A percentile compares a stretch with the other conserved stretches of the same genome.
phyloP scores from a whole-genome alignment of 2,888 invertebrate genomes.

The Koerneria pararmatus region DNA sequence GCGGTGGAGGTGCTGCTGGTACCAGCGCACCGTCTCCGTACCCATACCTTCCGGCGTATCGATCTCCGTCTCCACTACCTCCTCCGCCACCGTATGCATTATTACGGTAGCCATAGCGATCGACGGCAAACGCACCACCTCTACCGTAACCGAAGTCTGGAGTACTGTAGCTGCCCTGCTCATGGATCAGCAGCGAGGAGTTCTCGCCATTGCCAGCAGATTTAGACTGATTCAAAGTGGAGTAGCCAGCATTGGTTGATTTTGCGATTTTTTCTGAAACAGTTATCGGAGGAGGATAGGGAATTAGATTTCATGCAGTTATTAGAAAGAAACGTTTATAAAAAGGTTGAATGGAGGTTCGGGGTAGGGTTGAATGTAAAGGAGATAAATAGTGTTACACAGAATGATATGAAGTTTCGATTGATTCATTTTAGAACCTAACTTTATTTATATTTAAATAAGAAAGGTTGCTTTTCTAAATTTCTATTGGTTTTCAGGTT shows the following conservation, averaged over 20 bases:
- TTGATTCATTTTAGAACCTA: no score
- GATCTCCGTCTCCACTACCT: conserved; percentile 29
- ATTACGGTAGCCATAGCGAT: conserved; percentile 34
- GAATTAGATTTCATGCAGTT: no score
- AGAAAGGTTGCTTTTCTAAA: no score
- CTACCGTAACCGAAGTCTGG: conserved; percentile 40
- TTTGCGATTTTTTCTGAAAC: no score
- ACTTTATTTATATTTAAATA: no score
- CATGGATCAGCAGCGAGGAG: conserved; percentile 28
- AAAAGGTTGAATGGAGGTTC: not conserved
- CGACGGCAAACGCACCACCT: conserved; percentile 19
- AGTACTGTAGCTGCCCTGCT: conserved; percentile 38
- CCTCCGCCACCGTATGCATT: conserved; percentile 33
- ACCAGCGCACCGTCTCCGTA: conserved; percentile 11
- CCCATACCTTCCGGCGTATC: no score
- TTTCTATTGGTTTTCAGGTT: no score
- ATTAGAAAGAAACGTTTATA: no score
- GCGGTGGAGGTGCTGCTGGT: not conserved
- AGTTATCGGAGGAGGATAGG: no score
- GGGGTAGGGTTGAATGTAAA: not conserved
- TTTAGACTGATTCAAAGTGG: no score
- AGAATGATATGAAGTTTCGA: no score
- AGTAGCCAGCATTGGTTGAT: no score
- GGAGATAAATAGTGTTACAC: not conserved
- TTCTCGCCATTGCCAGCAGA: conserved; percentile 25